These are phyloP conservation scores for Amitus sp. DNA, from an alignment of 2,888 invertebrate genomes.

Conservation along the genomic window DNA sequence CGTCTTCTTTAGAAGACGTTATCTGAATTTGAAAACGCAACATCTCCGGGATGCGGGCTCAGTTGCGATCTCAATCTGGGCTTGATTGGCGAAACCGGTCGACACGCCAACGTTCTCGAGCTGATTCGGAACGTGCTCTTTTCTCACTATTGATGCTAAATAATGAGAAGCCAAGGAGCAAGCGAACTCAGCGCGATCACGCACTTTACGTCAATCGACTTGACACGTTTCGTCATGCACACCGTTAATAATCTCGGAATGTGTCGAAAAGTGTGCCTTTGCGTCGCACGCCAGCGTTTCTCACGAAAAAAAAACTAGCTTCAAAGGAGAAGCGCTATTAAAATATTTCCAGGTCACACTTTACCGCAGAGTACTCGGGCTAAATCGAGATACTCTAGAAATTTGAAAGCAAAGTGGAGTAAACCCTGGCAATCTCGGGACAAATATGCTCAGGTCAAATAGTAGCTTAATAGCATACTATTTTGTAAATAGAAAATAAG, in stretches of 20 bases:
- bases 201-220: neutral
- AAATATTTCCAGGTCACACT: no score
- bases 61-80: neutral
- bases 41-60: neutral
- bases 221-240: neutral
- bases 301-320: neutral
- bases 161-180: neutral
- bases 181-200: neutral
- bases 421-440: no score
- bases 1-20: no score
- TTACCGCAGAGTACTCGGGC: no score
- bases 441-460: no score
- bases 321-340: no score
- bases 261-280: neutral
- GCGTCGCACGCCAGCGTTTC: neutral
- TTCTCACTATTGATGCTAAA: conserved; percentile 3
- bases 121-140: conserved; percentile 1
- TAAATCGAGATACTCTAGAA: no score
- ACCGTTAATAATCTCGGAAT: neutral
- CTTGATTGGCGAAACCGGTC: conserved; percentile 1
- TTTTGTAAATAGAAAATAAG: no score
- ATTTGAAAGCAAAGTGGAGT: no score
- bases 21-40: neutral
- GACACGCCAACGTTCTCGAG: neutral
- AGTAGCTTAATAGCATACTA: no score